A percentile compares a stretch with the other conserved stretches of the same genome.
phyloP scores from a whole-genome alignment of 2,797 vertebrate species.

The Cichlasoma orientale region DNA sequence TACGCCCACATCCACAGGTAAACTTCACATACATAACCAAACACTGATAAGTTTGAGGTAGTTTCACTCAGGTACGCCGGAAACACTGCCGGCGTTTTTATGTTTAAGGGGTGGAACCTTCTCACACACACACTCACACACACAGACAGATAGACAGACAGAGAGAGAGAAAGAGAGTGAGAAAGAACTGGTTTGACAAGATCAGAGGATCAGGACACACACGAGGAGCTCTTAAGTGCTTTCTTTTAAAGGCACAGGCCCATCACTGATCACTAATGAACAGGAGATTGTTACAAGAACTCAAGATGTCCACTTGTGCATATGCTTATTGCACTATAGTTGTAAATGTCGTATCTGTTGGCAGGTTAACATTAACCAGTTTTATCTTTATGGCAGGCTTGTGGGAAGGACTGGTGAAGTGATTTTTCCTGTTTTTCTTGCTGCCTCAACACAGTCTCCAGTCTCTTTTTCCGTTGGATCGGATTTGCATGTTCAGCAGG shows the following conservation, averaged over 20 bases:
- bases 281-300: neutral
- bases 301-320: neutral
- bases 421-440: neutral
- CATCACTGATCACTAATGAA: neutral
- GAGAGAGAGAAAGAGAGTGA: rapidly evolving
- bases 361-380: neutral
- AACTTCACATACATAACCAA: slow-evolving; percentile 22
- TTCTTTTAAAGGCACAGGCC: slow-evolving; percentile 15
- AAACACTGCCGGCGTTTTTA: too few relatives aligned
- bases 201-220: slow-evolving; percentile 37
- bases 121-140: too few relatives aligned
- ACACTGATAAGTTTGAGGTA: slow-evolving; percentile 29
- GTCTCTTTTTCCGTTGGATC: neutral
- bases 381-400: neutral
- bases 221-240: neutral
- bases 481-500: neutral
- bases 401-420: neutral
- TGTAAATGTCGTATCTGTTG: neutral
- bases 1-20: slow-evolving; percentile 11
- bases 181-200: slow-evolving; percentile 73
- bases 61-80: slow-evolving; percentile 18
- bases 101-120: too few relatives aligned
- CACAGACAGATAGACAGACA: neutral
- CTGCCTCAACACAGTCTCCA: neutral
- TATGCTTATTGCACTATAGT: neutral